Base-by-base conservation (phyloP, 2,797 vertebrate species). In the Hylomyscus alleni region DNA sequence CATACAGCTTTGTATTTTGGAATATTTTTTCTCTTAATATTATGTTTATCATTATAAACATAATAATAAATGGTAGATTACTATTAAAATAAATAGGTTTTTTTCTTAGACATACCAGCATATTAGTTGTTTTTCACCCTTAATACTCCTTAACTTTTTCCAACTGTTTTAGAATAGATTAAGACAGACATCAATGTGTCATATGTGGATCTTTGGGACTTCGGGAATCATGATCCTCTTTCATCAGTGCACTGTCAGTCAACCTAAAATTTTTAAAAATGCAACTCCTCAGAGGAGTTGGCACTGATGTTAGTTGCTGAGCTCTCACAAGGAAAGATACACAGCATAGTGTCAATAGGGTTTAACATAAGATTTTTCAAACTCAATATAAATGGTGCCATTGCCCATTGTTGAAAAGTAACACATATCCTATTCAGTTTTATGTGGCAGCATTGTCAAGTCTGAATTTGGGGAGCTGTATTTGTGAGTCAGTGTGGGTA, bases 401-500 rank as follows among this genome's bases (percentile, higher is more conserved):
- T 97, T 96, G 54, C 93, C 73, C 65, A 75, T 95, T 97, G 93
- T 95, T 95, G n/a, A 56, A 85, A 96, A 94, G 91, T 75, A 94
- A 93, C 76, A 87, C 44, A 80, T 95, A 96, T 96, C 80, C 80
- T 54, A 91, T 90, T 92, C 80, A 75, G 65, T 86, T 95, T 95
- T 96, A 81, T 96, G 91, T 85, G 58, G 95, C 89, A 44, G 83
- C 91, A 47, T 95, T 96, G 94, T 95, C 84, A 95, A 95, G 84
- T 62, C 0, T 83, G 73, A 76, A 37, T 95, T 95, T 78, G 47
- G 86, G 84, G 87, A 75, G 37, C 94, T 95, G 34, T 72, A 44
- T 88, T 95, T 95, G 73, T 98, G 96, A 97, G 95, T 97, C 97
- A 96, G 10, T 91, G 87, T 90, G 84, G 76, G 81, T 97, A 94